These are phyloP conservation scores for Stenurella melanura DNA, from an alignment of 2,888 invertebrate species.

Conservation along the genomic window DNA sequence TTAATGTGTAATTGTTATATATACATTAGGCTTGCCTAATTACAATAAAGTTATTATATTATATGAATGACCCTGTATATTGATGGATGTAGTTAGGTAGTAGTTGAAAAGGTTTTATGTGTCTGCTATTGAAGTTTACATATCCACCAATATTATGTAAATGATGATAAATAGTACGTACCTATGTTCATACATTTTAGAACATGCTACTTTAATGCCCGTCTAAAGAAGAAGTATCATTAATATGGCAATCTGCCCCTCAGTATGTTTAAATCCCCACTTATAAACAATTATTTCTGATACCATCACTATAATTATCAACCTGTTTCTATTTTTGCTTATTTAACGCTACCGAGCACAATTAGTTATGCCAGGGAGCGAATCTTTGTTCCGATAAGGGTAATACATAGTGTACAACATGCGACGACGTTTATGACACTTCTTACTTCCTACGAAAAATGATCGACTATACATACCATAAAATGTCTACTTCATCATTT, in stretches of 20 bases:
- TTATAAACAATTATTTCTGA: background rate
- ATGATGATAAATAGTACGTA: no score
- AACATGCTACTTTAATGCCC: no score
- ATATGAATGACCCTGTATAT: no score
- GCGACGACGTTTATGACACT: conserved; percentile 1
- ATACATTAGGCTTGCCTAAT: no score
- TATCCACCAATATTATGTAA: no score
- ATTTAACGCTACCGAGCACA: background rate
- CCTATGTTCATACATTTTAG: no score
- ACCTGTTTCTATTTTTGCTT: conserved; percentile 1
- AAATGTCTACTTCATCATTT: background rate
- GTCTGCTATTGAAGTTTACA: no score
- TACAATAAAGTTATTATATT: no score
- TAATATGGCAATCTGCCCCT: background rate
- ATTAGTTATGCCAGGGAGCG: background rate
- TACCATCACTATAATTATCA: background rate
- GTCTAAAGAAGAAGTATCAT: background rate
- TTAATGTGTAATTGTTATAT: no score
- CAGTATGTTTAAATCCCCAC: background rate
- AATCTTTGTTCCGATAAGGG: background rate
- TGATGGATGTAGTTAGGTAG: no score
- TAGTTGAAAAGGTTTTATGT: no score
- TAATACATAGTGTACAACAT: background rate
- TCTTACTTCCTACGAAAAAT: background rate
- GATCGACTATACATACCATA: background rate